Evolutionary conservation across 2,888 invertebrate genomes (phyloP), one percentile per base, ranked within the genome.

Genomic region (Apamea crenata): DNA sequence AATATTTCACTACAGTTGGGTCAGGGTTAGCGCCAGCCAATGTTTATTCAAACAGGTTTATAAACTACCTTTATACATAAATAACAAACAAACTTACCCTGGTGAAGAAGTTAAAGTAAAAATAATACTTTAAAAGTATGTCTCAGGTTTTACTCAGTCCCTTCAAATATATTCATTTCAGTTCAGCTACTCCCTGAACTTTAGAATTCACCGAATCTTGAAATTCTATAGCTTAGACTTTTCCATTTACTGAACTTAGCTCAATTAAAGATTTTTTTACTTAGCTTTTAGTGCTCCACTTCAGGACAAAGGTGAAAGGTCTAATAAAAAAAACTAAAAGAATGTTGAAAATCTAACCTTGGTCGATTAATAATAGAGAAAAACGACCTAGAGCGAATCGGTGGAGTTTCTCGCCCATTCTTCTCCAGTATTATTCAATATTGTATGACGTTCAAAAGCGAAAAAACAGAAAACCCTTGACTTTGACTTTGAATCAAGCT

Each of bases 31-130:
- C 36, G 32, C 14, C 36, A 56, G 61, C 47, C 67, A 77, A 82
- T 82, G 56, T 82, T 77, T 82, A 77, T 82, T 77, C n/a, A 82
- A 81, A 72, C n/a, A 63, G 71, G 53, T 56, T 71, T 47, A n/a
- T 69, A 32, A 50, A 67, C 36, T 71, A 72, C 53, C 44, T 53
- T 63, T 56, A 47, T 40, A 56, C 44, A 56, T 61, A 21, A 47
- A 70, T 61, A 12, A 66, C 16, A 66, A 75, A 59, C 0, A 7
- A 50, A 32, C 10, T 14, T 40, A 65, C 12, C 29, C 3, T 4
- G 8, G 32, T 36, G n/a, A 61, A 16, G 25, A 12, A 29, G 29
- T 36, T n/a, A 44, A 66, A 18, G 47, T 47, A 47, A 66, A 66
- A 53, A 25, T 32, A 40, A 32, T 29, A 29, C 1, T 40, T 14